Evolutionary conservation across 2,113 vertebrate genomes (phyloP), one percentile per base, ranked within the genome.

Genomic region (Hucho hucho): DNA sequence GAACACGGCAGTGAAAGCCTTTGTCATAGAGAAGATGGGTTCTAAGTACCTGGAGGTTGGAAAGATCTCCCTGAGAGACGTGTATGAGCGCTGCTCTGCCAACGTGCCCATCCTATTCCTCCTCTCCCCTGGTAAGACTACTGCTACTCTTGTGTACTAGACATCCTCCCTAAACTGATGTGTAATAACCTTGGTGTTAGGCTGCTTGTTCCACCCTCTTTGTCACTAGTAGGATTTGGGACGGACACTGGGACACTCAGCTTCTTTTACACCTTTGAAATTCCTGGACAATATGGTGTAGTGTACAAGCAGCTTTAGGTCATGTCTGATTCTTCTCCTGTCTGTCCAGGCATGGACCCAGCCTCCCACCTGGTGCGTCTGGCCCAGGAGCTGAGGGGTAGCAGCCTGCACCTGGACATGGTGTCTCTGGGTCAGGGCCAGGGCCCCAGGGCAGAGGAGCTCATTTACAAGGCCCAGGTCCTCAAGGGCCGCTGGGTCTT

Each of bases 21-120:
- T 93, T 75, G 26, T 92, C 11, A 28, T 43, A 64, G 89, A 92
- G 73, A 89, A 89, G 59, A 77, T 92, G 32, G 91, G 91, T 28
- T 25, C 47, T 0, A 79, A 85, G 0, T 91, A 87, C 75, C 68
- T 89, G 69, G 73, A 63, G 2, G 72, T 58, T 72, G 74, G 79
- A 1, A 72, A 78, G 18, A 29, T 82, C 6, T 86, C 85, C 64
- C 22, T 92, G 75, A 87, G 78, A n/a, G 78, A 88, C 1, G 49
- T 71, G 0, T 91, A 82, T 16, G 29, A 82, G 16, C 77, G 84
- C 29, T 92, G 88, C 12, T 71, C 0, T 5, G 74, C 85, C 53
- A 80, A 20, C 3, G 84, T 70, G 0, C 91, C 91, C 0, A 43
- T 92, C 25, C 72, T 89, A 7, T 84, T 92, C 2, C 82, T 90